Conservation (phyloP, 2,113 vertebrate species). For the Dasyornis broadbenti region DNA sequence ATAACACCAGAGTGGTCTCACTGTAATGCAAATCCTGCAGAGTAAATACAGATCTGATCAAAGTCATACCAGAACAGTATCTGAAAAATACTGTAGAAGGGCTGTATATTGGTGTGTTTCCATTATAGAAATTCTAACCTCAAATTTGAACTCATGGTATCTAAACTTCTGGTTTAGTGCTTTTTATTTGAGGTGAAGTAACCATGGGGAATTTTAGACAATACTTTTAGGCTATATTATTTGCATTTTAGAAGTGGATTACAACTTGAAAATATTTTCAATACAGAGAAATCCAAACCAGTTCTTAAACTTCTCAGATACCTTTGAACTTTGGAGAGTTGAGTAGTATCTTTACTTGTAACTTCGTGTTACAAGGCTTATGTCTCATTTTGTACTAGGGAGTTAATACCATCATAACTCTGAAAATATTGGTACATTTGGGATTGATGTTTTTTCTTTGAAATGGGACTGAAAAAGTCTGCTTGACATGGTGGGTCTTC, state of each 20-base stretch:
- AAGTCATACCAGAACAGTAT: background rate
- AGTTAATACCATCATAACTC: background rate
- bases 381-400: rapidly evolving
- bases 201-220: background rate
- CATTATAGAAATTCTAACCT: background rate
- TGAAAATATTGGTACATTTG: background rate
- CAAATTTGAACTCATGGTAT: background rate
- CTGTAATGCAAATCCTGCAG: background rate
- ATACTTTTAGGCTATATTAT: background rate
- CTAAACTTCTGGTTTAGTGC: background rate
- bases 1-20: background rate
- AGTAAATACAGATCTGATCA: background rate
- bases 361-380: background rate
- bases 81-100: background rate
- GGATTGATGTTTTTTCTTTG: background rate
- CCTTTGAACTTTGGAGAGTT: background rate
- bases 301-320: background rate
- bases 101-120: background rate
- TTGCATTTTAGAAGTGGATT: background rate
- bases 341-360: background rate
- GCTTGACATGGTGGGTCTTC: background rate
- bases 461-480: background rate
- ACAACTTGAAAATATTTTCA: background rate
- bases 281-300: background rate
- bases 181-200: background rate